Percentiles rank a stretch among this genome's conserved stretches.
phyloP scores from a whole-genome alignment of 2,888 invertebrate species.

The Argyra leucocephala region DNA sequence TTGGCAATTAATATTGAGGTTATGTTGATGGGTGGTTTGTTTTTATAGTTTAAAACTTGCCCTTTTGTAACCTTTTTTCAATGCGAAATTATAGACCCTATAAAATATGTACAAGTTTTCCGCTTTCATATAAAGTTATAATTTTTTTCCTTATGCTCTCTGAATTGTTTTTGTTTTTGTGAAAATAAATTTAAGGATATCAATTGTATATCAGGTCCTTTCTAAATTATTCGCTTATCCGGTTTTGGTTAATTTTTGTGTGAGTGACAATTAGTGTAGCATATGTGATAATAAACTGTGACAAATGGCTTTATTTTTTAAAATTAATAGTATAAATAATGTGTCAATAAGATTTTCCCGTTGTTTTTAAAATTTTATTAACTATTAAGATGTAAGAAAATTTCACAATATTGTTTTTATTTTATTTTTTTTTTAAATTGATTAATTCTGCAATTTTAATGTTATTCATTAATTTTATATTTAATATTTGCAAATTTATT shows the following conservation, averaged over 20 bases:
- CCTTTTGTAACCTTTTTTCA: conserved; percentile 2
- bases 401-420: too few species aligned
- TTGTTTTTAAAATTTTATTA: neutral
- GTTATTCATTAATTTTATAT: too few species aligned
- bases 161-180: neutral
- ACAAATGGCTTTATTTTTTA: conserved; percentile 44
- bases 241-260: neutral
- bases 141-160: neutral
- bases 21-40: conserved; percentile 40
- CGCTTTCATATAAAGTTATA: conserved; percentile 20
- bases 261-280: conserved; percentile 36
- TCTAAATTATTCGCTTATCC: neutral
- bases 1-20: conserved; percentile 19
- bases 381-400: too few species aligned
- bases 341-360: neutral
- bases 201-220: neutral
- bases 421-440: too few species aligned
- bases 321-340: neutral
- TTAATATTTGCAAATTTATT: too few species aligned
- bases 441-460: too few species aligned
- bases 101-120: neutral
- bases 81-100: neutral
- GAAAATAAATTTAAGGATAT: neutral
- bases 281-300: conserved; percentile 45
- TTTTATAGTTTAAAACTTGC: conserved; percentile 30